Conservation (phyloP, 2,888 invertebrate species). For the Balanococcus diminutus region DNA sequence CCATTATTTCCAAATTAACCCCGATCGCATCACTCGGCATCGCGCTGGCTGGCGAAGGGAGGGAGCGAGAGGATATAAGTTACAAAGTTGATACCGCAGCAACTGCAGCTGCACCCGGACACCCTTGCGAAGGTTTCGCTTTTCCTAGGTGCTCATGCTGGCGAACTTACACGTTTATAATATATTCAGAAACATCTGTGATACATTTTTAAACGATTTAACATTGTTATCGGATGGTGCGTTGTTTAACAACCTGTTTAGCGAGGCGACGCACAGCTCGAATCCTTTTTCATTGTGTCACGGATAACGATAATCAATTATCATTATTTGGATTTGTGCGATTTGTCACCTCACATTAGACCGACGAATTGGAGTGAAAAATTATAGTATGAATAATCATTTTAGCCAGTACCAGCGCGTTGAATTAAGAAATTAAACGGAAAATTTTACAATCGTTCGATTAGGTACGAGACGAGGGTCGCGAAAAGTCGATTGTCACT, state of each 20-base stretch:
- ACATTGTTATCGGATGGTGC: slow-evolving; percentile 15
- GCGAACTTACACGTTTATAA: slow-evolving; percentile 29
- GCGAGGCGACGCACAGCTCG: background rate
- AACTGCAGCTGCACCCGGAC: slow-evolving; percentile 12
- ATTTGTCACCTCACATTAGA: slow-evolving; percentile 24
- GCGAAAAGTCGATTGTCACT: background rate
- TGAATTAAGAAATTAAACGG: slow-evolving; percentile 36
- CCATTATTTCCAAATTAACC: slow-evolving; percentile 52
- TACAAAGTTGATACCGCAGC: slow-evolving; percentile 36
- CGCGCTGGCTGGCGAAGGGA: too few species aligned
- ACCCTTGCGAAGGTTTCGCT: slow-evolving; percentile 33
- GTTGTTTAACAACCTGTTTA: slow-evolving; percentile 29
- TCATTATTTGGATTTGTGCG: slow-evolving; percentile 45
- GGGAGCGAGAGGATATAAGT: background rate
- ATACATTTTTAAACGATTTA: slow-evolving; percentile 55
- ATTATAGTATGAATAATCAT: slow-evolving; percentile 30
- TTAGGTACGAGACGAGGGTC: background rate
- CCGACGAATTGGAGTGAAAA: slow-evolving; percentile 25
- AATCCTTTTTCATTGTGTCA: slow-evolving; percentile 49
- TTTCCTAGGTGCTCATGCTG: background rate
- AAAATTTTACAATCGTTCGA: background rate
- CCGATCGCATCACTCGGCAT: background rate
- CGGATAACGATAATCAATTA: slow-evolving; percentile 49
- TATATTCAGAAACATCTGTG: slow-evolving; percentile 54
- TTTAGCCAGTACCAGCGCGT: background rate